phyloP scores from a whole-genome alignment of 1,140 invertebrate genomes.

The Eueides isabella region DNA sequence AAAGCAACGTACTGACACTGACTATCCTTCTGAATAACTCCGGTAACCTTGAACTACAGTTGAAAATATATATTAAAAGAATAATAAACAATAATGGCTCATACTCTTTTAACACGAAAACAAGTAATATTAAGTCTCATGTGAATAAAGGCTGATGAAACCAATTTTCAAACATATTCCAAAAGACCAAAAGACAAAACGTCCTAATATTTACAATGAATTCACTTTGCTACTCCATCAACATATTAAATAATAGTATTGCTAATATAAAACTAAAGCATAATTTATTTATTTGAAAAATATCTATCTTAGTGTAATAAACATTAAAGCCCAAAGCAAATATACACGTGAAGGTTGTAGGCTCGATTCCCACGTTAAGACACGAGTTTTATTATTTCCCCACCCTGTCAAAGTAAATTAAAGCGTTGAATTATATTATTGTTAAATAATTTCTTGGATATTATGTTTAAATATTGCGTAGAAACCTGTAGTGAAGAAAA shows the following conservation, averaged over 20 bases:
- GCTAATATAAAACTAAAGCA: constrained; percentile 15
- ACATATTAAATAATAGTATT: constrained; percentile 5
- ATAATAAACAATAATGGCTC: neutral
- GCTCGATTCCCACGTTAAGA: too few relatives aligned
- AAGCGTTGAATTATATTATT: too few relatives aligned
- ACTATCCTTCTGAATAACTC: neutral
- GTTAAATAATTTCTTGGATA: too few relatives aligned
- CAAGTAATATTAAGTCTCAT: neutral
- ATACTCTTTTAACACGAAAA: constrained; percentile 9
- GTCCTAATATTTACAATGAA: constrained; percentile 26
- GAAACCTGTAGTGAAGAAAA: too few relatives aligned
- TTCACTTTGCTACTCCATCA: constrained; percentile 7
- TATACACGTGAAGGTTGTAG: too few relatives aligned
- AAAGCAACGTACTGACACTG: neutral
- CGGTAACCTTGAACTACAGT: neutral
- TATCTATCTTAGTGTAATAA: neutral
- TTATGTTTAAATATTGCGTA: too few relatives aligned
- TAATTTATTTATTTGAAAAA: neutral
- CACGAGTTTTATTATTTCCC: too few relatives aligned
- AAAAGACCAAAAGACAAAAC: neutral
- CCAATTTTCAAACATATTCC: constrained; percentile 11
- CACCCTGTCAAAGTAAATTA: too few relatives aligned
- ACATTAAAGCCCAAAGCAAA: neutral
- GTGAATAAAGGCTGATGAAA: neutral
- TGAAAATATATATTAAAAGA: neutral